Base-by-base conservation (phyloP, 2,888 invertebrate species). In the Eupelmus urozonus region DNA sequence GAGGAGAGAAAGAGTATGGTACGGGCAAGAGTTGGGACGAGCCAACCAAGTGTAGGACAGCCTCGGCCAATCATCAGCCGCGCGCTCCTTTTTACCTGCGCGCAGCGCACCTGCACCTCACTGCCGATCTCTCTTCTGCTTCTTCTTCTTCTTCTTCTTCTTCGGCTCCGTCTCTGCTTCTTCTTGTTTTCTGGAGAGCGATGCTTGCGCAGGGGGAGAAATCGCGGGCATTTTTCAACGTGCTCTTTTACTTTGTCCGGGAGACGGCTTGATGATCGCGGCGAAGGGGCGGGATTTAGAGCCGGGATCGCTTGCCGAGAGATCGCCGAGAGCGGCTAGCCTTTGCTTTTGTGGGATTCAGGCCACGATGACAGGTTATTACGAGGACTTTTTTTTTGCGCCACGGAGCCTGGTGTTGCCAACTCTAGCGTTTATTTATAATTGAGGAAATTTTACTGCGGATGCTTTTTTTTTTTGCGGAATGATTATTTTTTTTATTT, bases 1-100 rank as follows among this genome's bases (percentile, higher is more conserved):
- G 55, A 27, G 51, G 55, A 63, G 55, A 63, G 49, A 66, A 51
- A 67, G 67, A 67, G 53, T n/a, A n/a, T n/a, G n/a, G n/a, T n/a
- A n/a, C n/a, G 55, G 69, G 29, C 23, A 34, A 27, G 42, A 3
- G 2, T 1, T 13, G 76, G 45, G 70, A 63, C 42, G 70, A 70
- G 34, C 69, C 70, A 76, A 69, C 69, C 75, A 55, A 63, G 74
- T 67, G 66, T 83, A 87, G 87, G 85, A 34, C 34, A 9, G 87
- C 88, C 88, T 88, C 88, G 87, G 88, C 85, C 85, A 85, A 82
- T 86, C 87, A 87, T 87, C 85, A 83, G 85, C 84, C 85, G 20
- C 60, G 45, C 59, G 65, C 76, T 63, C 62, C 57, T 65, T 63
- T 69, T 69, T 76, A 62, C 67, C 60, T 51, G 51, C n/a, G 34